These are phyloP conservation scores for Limnephilus rhombicus DNA, from an alignment of 2,888 invertebrate species.

Conservation along the genomic window DNA sequence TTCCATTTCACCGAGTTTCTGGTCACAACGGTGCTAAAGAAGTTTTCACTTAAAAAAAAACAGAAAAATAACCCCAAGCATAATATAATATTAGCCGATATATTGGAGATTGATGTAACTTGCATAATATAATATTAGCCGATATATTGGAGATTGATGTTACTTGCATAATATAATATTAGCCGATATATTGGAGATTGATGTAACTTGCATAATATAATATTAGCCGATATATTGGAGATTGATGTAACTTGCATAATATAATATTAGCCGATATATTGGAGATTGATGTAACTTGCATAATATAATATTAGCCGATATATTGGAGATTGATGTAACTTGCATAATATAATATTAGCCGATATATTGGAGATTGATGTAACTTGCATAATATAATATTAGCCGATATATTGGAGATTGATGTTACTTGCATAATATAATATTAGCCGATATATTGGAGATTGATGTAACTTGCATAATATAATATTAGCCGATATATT, in stretches of 20 bases:
- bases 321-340: background rate
- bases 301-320: background rate
- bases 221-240: background rate
- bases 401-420: background rate
- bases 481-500: background rate
- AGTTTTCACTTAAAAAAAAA: too few species aligned
- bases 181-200: background rate
- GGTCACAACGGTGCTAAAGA: too few species aligned
- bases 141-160: background rate
- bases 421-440: background rate
- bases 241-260: background rate
- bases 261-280: background rate
- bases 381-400: background rate
- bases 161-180: background rate
- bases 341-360: background rate
- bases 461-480: background rate
- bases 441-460: background rate
- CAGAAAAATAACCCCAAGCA: too few species aligned
- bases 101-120: background rate
- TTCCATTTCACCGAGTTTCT: too few species aligned
- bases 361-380: background rate
- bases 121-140: background rate
- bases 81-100: background rate
- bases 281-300: background rate
- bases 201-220: background rate